Conservation (phyloP, 2,888 invertebrate species). For the Hyles lineata region DNA sequence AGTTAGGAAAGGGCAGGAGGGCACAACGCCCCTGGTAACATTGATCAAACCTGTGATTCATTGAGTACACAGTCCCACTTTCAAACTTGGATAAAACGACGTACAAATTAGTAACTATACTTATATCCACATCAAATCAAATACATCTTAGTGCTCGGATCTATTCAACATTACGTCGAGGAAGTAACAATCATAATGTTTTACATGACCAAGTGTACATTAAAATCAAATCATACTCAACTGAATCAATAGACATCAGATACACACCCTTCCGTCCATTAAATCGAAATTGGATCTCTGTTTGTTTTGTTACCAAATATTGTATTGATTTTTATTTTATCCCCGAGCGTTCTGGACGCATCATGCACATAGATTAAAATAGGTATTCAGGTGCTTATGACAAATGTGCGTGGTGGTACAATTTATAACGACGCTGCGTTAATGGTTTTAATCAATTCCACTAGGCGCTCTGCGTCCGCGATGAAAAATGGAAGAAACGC, state of each 20-base stretch:
- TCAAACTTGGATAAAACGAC: background rate
- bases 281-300: background rate
- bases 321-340: background rate
- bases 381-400: conserved; percentile 57
- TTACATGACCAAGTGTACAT: background rate
- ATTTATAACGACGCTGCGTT: conserved; percentile 67
- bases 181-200: background rate
- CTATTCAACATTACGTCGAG: no score
- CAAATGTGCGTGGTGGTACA: conserved; percentile 61
- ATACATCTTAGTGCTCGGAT: no score
- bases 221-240: conserved; percentile 6
- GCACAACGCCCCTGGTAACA: background rate
- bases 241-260: conserved; percentile 7
- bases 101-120: no score
- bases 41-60: conserved; percentile 8
- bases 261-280: conserved; percentile 21
- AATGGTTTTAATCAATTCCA: conserved; percentile 69
- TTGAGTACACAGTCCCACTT: background rate
- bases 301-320: background rate
- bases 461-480: conserved; percentile 51
- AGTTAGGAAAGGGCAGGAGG: background rate
- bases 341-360: background rate
- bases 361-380: conserved; percentile 11
- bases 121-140: no score
- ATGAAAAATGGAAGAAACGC: conserved; percentile 60